Base-by-base conservation (phyloP, 2,888 invertebrate species). In the Dascillus cervinus region DNA sequence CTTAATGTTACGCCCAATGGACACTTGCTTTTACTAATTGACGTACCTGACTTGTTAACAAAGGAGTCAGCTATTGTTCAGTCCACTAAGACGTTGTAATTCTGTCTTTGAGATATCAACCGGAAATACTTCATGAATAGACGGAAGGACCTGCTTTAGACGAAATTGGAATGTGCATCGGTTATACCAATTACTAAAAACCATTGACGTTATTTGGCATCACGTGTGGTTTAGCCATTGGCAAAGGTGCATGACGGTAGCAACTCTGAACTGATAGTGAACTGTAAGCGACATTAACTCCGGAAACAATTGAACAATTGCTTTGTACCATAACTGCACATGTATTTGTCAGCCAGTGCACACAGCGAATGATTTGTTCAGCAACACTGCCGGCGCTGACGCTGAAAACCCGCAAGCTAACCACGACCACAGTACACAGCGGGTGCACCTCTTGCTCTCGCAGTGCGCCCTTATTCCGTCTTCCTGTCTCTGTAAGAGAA, bases 251-350 rank as follows among this genome's bases (percentile, higher is more conserved):
- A n/a, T n/a, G n/a, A n/a, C n/a, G n/a, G n/a, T n/a, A n/a, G n/a
- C n/a, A n/a, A n/a, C n/a, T n/a, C n/a, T n/a, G n/a, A n/a, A n/a
- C n/a, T n/a, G n/a, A n/a, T n/a, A n/a, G 22, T 26, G 33, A 29
- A 41, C 28, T 26, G 24, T 24, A 11, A 35, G 28, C 29, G 29
- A 20, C 26, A 37, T 26, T 13, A 41, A 34, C 32, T 41, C 44
- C 49, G 49, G 50, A 53, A 50, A 52, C 53, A 53, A 56, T 53
- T 47, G 50, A 43, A 44, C 47, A 47, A 48, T 49, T 49, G 48
- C 43, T 41, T 38, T 46, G 40, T 40, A 41, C 42, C 42, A 44
- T 42, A 34, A 44, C 42, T 52, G 47, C 52, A 53, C 50, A 55
- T 54, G 53, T 46, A 53, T 53, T 54, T 53, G 53, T 53, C 54